Base-by-base conservation (phyloP, 2,888 invertebrate genomes). In the Auanema freiburgensis region DNA sequence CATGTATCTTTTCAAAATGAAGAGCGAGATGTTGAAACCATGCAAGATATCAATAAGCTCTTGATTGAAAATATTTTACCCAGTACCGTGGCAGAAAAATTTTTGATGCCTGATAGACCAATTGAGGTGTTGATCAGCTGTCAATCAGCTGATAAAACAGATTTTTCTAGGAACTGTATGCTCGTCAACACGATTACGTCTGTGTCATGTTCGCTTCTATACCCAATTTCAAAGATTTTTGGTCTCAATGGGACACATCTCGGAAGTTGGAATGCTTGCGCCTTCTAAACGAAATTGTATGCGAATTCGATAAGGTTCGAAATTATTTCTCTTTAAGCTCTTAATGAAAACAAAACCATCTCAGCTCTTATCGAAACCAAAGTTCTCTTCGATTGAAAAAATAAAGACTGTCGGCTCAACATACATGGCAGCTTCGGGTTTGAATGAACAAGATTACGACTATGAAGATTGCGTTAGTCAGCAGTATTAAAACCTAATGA, bases 141-240 rank as follows among this genome's bases (percentile, higher is more conserved):
- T 18, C 11, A 46, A 43, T 33, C 54, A 40, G 21, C 24, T 16
- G 24, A 51, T 25, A 52, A 24, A 57, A 44, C 33, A 25, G 40
- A 14, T 43, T 43, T 43, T 43, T 11, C 16, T 88, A 94, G 87
- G 94, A 94, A 70, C 86, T 96, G 0, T 97, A 97, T 85, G 94
- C 95, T 84, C 93, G 96, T 84, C 88, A 92, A 49, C 96, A 96
- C 85, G 90, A 90, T 16, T 91, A 91, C 79, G 92, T 96, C 63
- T 93, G 92, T 0, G 96, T 97, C 8, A 95, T 96, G 95, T 97
- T 97, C 84, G 95, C 96, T 0, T 94, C 94, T 1, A 96, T 97
- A 79, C 95, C 96, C 5, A 95, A 96, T 86, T 97, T 95, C 85
- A 81, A 81, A 63, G 81, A 81, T 59, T 81, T 81, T 58, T 81